phyloP scores from a whole-genome alignment of 2,888 invertebrate genomes.

The Hirtodrosophila duncani region DNA sequence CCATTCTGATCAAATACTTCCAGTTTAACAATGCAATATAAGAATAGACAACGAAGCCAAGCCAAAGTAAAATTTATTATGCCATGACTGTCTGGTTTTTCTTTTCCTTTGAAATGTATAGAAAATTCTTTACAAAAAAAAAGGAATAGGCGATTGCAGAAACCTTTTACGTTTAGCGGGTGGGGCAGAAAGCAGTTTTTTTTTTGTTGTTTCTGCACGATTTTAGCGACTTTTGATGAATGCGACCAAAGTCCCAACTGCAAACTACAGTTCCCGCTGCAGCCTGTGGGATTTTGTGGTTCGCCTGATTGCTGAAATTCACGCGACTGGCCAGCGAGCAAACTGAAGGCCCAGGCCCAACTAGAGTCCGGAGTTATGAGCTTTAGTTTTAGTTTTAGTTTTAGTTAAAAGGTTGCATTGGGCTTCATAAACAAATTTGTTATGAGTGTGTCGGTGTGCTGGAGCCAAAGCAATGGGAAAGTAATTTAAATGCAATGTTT shows the following conservation, averaged over 20 bases:
- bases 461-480: conserved; percentile 56
- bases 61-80: conserved; percentile 52
- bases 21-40: not conserved
- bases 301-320: conserved; percentile 63
- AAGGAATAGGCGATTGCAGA: conserved; percentile 7
- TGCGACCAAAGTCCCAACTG: conserved; percentile 41
- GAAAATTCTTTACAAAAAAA: conserved; percentile 16
- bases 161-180: conserved; percentile 38
- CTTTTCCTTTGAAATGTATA: conserved; percentile 2
- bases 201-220: conserved; percentile 62
- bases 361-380: conserved; percentile 54
- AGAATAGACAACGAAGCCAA: conserved; percentile 5
- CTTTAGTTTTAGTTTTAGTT: conserved; percentile 65
- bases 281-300: conserved; percentile 38
- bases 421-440: conserved; percentile 67
- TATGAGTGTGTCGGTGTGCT: conserved; percentile 13
- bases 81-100: conserved; percentile 33
- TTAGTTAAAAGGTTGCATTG: conserved; percentile 63
- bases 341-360: conserved; percentile 1
- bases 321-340: conserved; percentile 47
- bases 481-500: conserved; percentile 68
- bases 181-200: conserved; percentile 58
- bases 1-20: too few species aligned
- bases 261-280: conserved; percentile 13
- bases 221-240: conserved; percentile 65